Evolutionary conservation across 2,888 invertebrate species (phyloP).

Genomic region (Polydesmus complanatus): DNA sequence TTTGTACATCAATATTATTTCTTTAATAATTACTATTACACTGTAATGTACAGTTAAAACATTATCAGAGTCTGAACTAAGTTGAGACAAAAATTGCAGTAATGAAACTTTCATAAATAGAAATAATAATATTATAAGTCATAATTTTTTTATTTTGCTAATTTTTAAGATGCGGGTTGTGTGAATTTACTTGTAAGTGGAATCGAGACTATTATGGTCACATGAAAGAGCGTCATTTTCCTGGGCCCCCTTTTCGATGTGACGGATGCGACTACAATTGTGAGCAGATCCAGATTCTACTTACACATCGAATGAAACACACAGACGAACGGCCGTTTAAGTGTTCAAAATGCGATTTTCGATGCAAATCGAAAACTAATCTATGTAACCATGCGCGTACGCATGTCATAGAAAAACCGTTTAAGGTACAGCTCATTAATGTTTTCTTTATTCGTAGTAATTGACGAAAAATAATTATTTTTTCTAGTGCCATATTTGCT

Average conservation of each 20-base stretch:
- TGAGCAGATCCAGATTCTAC: slow-evolving; percentile 41
- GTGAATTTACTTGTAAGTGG: slow-evolving; percentile 48
- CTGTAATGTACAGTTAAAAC: no score
- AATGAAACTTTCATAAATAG: no score
- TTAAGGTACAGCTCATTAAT: slow-evolving; percentile 23
- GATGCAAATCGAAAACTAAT: slow-evolving; percentile 44
- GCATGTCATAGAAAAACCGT: slow-evolving; percentile 44
- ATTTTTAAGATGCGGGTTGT: slow-evolving; percentile 38
- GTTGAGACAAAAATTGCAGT: no score
- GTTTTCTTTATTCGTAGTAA: background rate
- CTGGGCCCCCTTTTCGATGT: slow-evolving; percentile 49
- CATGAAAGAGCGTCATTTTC: slow-evolving; percentile 42
- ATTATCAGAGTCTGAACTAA: no score
- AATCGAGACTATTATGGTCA: slow-evolving; percentile 47
- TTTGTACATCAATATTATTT: no score
- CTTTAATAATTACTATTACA: no score
- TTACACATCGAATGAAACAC: slow-evolving; percentile 46
- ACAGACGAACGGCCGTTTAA: slow-evolving; percentile 35
- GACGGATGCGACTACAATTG: slow-evolving; percentile 42
- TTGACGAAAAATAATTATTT: background rate
- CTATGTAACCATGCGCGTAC: slow-evolving; percentile 44
- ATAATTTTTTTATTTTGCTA: no score
- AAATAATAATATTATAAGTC: no score
- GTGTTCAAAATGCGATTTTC: slow-evolving; percentile 43
- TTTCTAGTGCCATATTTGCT: slow-evolving; percentile 41